Evolutionary conservation across 2,888 invertebrate genomes (phyloP), one percentile per base, ranked within the genome.

Genomic region (Phengaris alcon): DNA sequence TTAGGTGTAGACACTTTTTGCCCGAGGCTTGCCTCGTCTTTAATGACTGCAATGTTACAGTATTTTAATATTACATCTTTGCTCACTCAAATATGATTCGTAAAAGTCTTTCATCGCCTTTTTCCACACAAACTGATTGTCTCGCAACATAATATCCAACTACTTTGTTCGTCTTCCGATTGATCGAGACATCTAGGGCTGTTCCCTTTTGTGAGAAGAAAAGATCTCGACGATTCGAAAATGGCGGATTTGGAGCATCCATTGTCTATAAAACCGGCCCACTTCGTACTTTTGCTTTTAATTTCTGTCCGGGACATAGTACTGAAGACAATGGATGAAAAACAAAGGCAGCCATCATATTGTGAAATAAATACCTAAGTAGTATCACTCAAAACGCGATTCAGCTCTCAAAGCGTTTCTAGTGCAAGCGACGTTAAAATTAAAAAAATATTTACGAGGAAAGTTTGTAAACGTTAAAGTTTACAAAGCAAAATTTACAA

Each of bases 181-280:
- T 52, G 72, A 72, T 72, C 72, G 72, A 72, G 35, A 35, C 22
- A 52, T 72, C 57, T 73, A 57, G 55, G 46, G 73, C 73, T 15
- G 72, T 13, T 13, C 72, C 22, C 52, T 70, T 72, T 72, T 72
- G 35, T 72, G 46, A 9, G 70, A 54, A 54, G 72, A 54, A 72
- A 72, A 70, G 76, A 77, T 77, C 78, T 77, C 74, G 75, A 73
- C 78, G 79, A 80, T 80, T 80, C 79, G 80, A 77, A 80, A 79
- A 80, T 80, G 80, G 80, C 79, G 78, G 79, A 72, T 72, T 72
- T 72, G 54, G 72, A 72, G 72, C 72, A 72, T 8, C 75, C 78
- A 79, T 79, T 79, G 79, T 79, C 77, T 79, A 54, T 77, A 77
- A 22, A 79, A 78, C 78, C 77, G 77, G 75, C 77, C 77, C 78